Evolutionary conservation across 2,797 vertebrate species (phyloP).

Genomic region (Philypnodon macrostomus): DNA sequence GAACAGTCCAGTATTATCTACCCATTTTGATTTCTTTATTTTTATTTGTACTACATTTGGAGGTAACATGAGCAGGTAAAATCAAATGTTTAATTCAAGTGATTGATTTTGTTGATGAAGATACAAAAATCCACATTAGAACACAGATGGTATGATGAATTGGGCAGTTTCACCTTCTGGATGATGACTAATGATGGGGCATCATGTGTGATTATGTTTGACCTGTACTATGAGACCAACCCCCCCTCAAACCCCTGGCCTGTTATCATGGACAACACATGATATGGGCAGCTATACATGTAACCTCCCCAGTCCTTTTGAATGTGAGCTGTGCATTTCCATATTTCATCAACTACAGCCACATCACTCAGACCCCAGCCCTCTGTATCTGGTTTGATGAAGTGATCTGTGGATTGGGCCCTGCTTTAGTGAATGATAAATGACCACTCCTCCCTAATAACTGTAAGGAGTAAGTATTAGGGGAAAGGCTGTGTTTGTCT

Average conservation of each 20-base stretch:
- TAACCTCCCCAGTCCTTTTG: slow-evolving; percentile 71
- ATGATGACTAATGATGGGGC: slow-evolving; percentile 84
- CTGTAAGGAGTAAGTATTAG: no score
- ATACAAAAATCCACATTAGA: no score
- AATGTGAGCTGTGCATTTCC: slow-evolving; percentile 91
- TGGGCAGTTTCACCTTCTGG: slow-evolving; percentile 29
- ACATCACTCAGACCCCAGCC: slow-evolving; percentile 80
- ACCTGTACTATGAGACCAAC: slow-evolving; percentile 78
- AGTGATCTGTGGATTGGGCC: slow-evolving; percentile 63
- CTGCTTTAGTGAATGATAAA: slow-evolving; percentile 84
- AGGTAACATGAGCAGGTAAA: no score
- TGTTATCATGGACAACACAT: slow-evolving; percentile 53
- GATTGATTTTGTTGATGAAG: no score
- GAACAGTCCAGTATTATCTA: no score
- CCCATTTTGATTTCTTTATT: no score
- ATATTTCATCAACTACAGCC: slow-evolving; percentile 87
- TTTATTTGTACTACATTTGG: no score
- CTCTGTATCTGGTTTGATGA: slow-evolving; percentile 78
- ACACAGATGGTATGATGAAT: no score
- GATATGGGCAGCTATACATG: slow-evolving; percentile 77
- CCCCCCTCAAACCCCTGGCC: slow-evolving; percentile 15
- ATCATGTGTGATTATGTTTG: slow-evolving; percentile 86
- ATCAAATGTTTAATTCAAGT: no score
- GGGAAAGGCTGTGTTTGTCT: no score
- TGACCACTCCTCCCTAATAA: slow-evolving; percentile 76